phyloP scores from a whole-genome alignment of 2,113 vertebrate genomes.

The Callocephalon fimbriatum region DNA sequence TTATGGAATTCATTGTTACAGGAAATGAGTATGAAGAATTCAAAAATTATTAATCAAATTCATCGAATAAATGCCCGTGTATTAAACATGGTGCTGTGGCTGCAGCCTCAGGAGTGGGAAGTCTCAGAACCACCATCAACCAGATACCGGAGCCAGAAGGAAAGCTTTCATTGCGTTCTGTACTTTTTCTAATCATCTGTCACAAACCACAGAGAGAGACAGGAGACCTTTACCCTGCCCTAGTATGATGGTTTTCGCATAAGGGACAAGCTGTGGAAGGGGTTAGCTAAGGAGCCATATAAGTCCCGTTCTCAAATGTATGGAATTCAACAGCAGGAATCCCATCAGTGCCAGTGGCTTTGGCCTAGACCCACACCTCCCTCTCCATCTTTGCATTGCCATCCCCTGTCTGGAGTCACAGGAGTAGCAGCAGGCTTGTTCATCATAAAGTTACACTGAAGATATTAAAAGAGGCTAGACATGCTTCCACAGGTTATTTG shows the following conservation, averaged over 20 bases:
- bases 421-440: background rate
- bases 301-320: background rate
- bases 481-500: background rate
- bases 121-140: background rate
- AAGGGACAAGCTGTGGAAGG: background rate
- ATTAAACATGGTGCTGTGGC: background rate
- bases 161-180: background rate
- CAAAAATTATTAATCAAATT: background rate
- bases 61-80: fast-evolving
- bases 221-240: background rate
- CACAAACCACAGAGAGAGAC: background rate
- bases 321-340: background rate
- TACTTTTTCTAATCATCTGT: background rate
- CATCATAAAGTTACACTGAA: background rate
- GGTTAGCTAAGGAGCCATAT: background rate
- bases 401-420: too few species aligned
- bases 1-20: background rate
- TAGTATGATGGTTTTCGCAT: background rate
- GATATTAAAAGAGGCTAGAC: background rate
- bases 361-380: background rate
- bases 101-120: background rate
- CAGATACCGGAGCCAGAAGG: fast-evolving
- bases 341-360: background rate
- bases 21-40: background rate
- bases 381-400: background rate